Evolutionary conservation across 2,888 invertebrate species (phyloP).

Genomic region (Drosophila lacicola): DNA sequence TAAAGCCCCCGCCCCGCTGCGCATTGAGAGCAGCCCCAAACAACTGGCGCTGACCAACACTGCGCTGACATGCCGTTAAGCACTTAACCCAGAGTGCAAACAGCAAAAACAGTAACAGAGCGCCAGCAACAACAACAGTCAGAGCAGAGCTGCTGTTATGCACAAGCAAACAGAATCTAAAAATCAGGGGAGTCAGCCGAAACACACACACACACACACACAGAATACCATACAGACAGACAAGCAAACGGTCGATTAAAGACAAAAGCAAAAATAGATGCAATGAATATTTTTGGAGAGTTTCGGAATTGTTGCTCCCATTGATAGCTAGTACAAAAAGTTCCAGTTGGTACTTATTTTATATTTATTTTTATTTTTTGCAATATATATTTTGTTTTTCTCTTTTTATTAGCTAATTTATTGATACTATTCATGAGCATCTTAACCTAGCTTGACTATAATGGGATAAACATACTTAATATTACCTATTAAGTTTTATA

Average conservation of each 20-base stretch:
- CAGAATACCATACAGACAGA: neutral
- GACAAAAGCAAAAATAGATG: constrained; percentile 21
- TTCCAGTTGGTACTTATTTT: neutral
- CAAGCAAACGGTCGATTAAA: constrained; percentile 11
- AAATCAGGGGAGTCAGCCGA: constrained; percentile 46
- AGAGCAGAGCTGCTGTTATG: constrained; percentile 59
- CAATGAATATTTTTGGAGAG: neutral
- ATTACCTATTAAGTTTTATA: no score
- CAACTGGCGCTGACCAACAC: constrained; percentile 59
- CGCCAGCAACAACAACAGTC: constrained; percentile 24
- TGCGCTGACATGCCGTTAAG: constrained; percentile 70
- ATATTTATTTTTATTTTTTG: neutral
- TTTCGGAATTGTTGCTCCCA: neutral
- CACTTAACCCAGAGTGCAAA: constrained; percentile 74
- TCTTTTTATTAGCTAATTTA: no score
- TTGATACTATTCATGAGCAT: no score
- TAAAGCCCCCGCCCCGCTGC: constrained; percentile 19
- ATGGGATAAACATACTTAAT: no score
- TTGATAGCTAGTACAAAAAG: neutral
- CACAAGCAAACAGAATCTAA: constrained; percentile 62
- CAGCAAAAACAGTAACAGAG: constrained; percentile 39
- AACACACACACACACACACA: constrained; percentile 24
- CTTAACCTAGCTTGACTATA: no score
- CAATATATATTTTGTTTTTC: no score
- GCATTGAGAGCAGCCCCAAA: constrained; percentile 5